These are phyloP conservation scores for Latrodectus hesperus DNA, from an alignment of 2,888 invertebrate genomes.

Conservation along the genomic window DNA sequence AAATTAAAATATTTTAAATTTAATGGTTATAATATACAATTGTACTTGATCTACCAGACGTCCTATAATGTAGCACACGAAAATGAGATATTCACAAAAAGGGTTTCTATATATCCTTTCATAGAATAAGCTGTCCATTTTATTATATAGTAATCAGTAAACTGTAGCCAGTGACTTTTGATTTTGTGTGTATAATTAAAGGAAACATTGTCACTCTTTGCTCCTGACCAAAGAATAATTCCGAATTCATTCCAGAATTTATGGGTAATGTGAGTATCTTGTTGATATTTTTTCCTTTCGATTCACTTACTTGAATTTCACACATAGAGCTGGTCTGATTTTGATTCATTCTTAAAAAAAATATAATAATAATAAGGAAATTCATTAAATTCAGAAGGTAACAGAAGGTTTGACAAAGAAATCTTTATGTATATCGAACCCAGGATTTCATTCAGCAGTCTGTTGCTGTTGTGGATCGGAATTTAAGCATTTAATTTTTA, in stretches of 20 bases:
- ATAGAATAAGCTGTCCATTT: slow-evolving; percentile 39
- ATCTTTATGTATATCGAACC: too few relatives aligned
- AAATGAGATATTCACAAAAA: too few relatives aligned
- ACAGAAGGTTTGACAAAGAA: too few relatives aligned
- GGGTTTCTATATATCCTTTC: not conserved
- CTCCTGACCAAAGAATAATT: slow-evolving; percentile 29
- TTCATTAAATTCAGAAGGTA: too few relatives aligned
- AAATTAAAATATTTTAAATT: too few relatives aligned
- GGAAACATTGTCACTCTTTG: slow-evolving; percentile 1
- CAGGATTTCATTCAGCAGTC: too few relatives aligned
- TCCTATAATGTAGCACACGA: too few relatives aligned
- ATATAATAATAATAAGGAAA: too few relatives aligned
- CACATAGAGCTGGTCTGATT: not conserved
- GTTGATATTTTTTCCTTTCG: not conserved
- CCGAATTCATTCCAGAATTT: slow-evolving; percentile 14
- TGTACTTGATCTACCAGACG: too few relatives aligned
- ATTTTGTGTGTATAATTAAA: slow-evolving; percentile 19
- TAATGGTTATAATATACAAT: too few relatives aligned
- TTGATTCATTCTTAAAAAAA: not conserved
- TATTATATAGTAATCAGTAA: slow-evolving; percentile 49
- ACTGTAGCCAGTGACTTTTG: slow-evolving; percentile 40
- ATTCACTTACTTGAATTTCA: slow-evolving; percentile 1
- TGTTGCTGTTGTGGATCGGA: too few relatives aligned
- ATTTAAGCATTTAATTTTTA: too few relatives aligned
- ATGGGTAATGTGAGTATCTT: slow-evolving; percentile 14